Base-by-base conservation (phyloP, 2,888 invertebrate genomes). In the Limenitis camilla region DNA sequence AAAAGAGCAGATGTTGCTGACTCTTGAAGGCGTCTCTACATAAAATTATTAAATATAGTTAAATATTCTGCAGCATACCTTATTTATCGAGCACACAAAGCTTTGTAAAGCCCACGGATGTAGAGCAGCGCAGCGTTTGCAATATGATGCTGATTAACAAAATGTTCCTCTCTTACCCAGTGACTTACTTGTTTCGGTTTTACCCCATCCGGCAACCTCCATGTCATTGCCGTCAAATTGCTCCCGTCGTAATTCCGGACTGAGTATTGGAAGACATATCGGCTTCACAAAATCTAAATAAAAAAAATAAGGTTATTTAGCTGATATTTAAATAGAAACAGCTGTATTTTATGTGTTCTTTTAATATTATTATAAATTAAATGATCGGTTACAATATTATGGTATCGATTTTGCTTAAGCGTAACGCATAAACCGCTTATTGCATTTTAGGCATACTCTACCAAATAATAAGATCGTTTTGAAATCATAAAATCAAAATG, bases 121-220 rank as follows among this genome's bases (percentile, higher is more conserved):
- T 36, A 36, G 35, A 6, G 35, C n/a, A 10, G 35, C 35, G 19
- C 3, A 19, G 19, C 19, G 19, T 19, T 1, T 36, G 35, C 35
- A 10, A 10, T 9, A 36, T 10, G 10, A 36, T 36, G 35, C 35
- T 36, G 35, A 36, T 10, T 5, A 10, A 2, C 6, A 36, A 36
- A 36, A 36, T 1, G 10, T 36, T 36, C 10, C 35, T 19, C 39
- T 39, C 19, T 19, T 39, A 28, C 9, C 27, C 32, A 32, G 0
- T 27, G 35, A 79, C 71, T 81, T 76, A 88, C 91, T 89, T 49
- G 74, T 74, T 72, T 91, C 90, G 38, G 91, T 92, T 62, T 90
- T 88, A 30, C 94, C 94, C 94, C 94, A 94, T 0, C 94, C 94
- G 5, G 93, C 92, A 1, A 92, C 92, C 45, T 90, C 86, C 60